Evolutionary conservation across 2,888 invertebrate genomes (phyloP).

Genomic region (Selenia dentaria): DNA sequence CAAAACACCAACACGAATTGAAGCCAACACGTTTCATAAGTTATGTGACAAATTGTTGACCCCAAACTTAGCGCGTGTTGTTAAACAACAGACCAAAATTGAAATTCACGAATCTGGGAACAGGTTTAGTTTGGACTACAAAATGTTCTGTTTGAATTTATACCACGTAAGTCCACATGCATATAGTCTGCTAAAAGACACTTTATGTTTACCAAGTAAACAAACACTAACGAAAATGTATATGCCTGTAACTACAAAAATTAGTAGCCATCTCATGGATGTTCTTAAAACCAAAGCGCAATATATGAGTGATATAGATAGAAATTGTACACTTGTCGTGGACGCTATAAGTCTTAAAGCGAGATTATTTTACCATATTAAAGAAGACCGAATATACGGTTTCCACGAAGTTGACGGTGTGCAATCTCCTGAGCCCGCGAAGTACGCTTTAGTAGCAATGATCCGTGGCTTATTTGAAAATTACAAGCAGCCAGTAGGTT

Average conservation of each 20-base stretch:
- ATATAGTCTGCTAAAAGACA: slow-evolving; percentile 30
- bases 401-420: slow-evolving; percentile 38
- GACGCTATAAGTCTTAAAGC: slow-evolving; percentile 31
- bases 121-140: slow-evolving; percentile 15
- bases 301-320: slow-evolving; percentile 33
- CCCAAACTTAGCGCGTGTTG: slow-evolving; percentile 20
- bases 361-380: slow-evolving; percentile 34
- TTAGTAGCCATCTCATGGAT: slow-evolving; percentile 25
- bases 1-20: neutral
- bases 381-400: slow-evolving; percentile 37
- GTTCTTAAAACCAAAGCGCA: slow-evolving; percentile 30
- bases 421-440: slow-evolving; percentile 30
- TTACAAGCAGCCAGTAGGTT: slow-evolving; percentile 36
- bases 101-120: slow-evolving; percentile 17
- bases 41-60: neutral
- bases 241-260: slow-evolving; percentile 27
- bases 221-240: slow-evolving; percentile 19
- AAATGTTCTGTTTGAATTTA: slow-evolving; percentile 32
- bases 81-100: slow-evolving; percentile 27
- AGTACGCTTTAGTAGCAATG: slow-evolving; percentile 35
- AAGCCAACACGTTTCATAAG: neutral
- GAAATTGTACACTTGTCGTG: slow-evolving; percentile 16
- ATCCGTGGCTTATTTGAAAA: slow-evolving; percentile 36
- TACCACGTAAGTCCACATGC: slow-evolving; percentile 34
- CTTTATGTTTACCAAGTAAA: slow-evolving; percentile 27